Conservation (phyloP, 2,888 invertebrate species). For the Peribatodes rhomboidaria region DNA sequence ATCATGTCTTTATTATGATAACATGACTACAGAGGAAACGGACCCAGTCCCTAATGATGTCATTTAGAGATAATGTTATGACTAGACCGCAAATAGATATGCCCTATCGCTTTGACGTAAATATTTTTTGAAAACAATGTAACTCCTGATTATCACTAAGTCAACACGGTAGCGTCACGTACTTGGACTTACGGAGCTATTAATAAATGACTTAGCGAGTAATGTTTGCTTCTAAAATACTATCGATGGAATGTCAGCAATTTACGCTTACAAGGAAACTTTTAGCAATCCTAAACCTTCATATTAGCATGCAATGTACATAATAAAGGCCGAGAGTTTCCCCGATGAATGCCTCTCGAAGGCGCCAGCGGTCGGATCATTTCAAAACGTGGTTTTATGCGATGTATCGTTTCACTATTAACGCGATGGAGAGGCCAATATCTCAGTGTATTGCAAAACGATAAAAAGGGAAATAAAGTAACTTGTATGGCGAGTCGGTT, state of each 20-base stretch:
- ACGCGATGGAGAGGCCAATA: constrained; percentile 70
- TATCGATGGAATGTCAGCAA: constrained; percentile 12
- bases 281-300: constrained; percentile 12
- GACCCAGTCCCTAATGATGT: constrained; percentile 36
- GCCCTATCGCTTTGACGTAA: constrained; percentile 39
- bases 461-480: constrained; percentile 82
- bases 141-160: constrained; percentile 19
- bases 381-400: constrained; percentile 57
- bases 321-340: constrained; percentile 23
- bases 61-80: constrained; percentile 61
- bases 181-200: not conserved
- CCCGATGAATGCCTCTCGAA: constrained; percentile 25
- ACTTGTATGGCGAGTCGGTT: constrained; percentile 82
- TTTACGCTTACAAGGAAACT: constrained; percentile 7
- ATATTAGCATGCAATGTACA: constrained; percentile 15
- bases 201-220: not conserved
- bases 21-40: constrained; percentile 59
- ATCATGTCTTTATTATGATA: constrained; percentile 58
- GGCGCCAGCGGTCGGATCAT: constrained; percentile 42
- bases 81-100: constrained; percentile 59
- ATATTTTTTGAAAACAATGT: constrained; percentile 36
- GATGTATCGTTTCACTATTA: constrained; percentile 74
- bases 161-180: constrained; percentile 18
- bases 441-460: constrained; percentile 78
- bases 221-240: constrained; percentile 6